phyloP scores from a whole-genome alignment of 2,113 vertebrate species.

The Crotalus helleri region DNA sequence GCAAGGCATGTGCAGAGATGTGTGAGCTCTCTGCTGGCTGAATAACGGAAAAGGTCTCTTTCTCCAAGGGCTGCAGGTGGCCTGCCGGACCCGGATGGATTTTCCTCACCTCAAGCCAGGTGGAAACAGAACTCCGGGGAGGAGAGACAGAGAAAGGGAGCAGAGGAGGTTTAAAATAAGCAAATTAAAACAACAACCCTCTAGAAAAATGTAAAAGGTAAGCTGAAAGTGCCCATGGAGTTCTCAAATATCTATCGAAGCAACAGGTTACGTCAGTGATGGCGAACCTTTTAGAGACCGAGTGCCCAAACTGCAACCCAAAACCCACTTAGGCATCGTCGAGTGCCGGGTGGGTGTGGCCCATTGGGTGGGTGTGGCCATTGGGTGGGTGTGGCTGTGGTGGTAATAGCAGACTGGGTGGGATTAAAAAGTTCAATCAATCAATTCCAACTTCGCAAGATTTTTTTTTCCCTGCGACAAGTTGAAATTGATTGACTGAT shows the following conservation, averaged over 20 bases:
- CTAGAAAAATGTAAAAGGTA: neutral
- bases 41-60: neutral
- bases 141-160: rapidly evolving
- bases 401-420: too few relatives aligned
- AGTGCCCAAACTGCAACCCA: too few relatives aligned
- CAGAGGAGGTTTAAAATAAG: neutral
- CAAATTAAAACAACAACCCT: neutral
- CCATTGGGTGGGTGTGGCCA: too few relatives aligned
- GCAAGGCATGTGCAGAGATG: neutral
- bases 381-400: too few relatives aligned
- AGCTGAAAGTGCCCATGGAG: neutral
- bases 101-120: neutral
- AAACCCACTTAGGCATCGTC: too few relatives aligned
- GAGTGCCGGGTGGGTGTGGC: too few relatives aligned
- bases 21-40: neutral
- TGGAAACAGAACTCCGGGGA: neutral
- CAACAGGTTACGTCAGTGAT: neutral
- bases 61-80: neutral
- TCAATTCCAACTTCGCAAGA: too few relatives aligned
- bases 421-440: too few relatives aligned
- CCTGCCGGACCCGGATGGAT: neutral
- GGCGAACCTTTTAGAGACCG: too few relatives aligned
- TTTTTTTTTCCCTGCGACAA: too few relatives aligned
- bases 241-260: neutral
- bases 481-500: too few relatives aligned